Conservation (phyloP, 2,797 vertebrate species). For the Sebastes taczanowskii region DNA sequence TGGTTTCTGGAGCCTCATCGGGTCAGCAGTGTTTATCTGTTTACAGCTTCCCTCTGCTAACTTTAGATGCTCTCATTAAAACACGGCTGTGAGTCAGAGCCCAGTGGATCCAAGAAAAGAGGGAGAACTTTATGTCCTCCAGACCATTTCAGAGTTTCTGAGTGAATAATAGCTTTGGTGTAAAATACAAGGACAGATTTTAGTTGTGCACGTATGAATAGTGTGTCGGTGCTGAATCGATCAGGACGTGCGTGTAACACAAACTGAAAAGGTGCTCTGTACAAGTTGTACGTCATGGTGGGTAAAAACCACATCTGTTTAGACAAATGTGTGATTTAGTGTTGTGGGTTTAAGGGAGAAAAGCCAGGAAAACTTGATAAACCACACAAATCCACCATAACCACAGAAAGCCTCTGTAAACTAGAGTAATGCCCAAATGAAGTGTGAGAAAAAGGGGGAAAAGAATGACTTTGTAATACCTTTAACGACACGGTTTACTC, state of each 20-base stretch:
- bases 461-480: conserved; percentile 83
- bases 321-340: conserved; percentile 76
- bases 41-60: conserved; percentile 58
- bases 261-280: conserved; percentile 44
- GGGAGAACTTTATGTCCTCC: neutral
- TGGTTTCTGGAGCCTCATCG: conserved; percentile 28
- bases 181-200: neutral
- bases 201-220: neutral
- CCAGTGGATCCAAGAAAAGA: conserved; percentile 10
- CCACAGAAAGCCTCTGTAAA: conserved; percentile 77
- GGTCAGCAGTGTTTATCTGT: conserved; percentile 56
- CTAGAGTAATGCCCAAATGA: conserved; percentile 81
- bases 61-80: conserved; percentile 52
- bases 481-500: conserved; percentile 83
- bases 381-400: conserved; percentile 81
- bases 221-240: conserved; percentile 1
- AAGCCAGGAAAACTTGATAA: conserved; percentile 81
- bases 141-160: neutral
- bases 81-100: conserved; percentile 12
- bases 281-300: conserved; percentile 36
- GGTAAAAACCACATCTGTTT: conserved; percentile 74
- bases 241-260: conserved; percentile 14
- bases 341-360: conserved; percentile 64
- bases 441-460: conserved; percentile 85
- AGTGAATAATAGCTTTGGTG: conserved; percentile 3